Base-by-base conservation (phyloP, 2,888 invertebrate genomes). In the Dicranocentrus wangi region DNA sequence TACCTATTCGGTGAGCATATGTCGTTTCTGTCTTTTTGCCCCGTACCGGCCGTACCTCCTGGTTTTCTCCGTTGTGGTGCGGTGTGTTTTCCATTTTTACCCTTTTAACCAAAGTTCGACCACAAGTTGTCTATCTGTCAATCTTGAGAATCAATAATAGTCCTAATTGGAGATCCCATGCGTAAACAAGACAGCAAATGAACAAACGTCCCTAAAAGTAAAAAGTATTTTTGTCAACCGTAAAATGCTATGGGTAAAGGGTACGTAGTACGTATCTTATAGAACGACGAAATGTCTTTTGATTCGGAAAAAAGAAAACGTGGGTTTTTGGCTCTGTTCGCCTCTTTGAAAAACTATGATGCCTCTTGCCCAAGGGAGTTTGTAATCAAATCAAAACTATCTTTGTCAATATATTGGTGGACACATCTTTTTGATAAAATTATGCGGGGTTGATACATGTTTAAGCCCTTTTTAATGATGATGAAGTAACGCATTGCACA, bases 41-140 rank as follows among this genome's bases (percentile, higher is more conserved):
- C 10, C 3, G 21, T 7, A 55, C 3, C 23, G 21, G 10, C 3
- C 8, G 19, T 23, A 21, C 8, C 7, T 39, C 2, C 55, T n/a
- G 21, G 19, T 55, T 21, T 21, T 7, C n/a, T 51, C 51, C 39
- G 7, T 39, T 39, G 5, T 13, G n/a, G n/a, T 10, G 51, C 5
- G 17, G 51, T 5, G 39, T 8, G 39, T 55, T 21, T 23, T 5
- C 5, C 23, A 47, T 47, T n/a, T 10, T 3, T 55, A 5, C 23
- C 39, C 32, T 8, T 28, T 28, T 61, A 61, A 65, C 43, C 65
- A 8, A 28, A 65, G 28, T 21, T 55, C 25, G 55, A 25, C 55
- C 55, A 55, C 53, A 25, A 13, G 1, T 55, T 55, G 25, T 25
- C 55, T n/a, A 61, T 25, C 58, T 58, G 58, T 58, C 58, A 58